A percentile compares a stretch with the other conserved stretches of the same genome.
Evolutionary conservation across 2,888 invertebrate genomes (phyloP).

Genomic region (Elysia crispata): DNA sequence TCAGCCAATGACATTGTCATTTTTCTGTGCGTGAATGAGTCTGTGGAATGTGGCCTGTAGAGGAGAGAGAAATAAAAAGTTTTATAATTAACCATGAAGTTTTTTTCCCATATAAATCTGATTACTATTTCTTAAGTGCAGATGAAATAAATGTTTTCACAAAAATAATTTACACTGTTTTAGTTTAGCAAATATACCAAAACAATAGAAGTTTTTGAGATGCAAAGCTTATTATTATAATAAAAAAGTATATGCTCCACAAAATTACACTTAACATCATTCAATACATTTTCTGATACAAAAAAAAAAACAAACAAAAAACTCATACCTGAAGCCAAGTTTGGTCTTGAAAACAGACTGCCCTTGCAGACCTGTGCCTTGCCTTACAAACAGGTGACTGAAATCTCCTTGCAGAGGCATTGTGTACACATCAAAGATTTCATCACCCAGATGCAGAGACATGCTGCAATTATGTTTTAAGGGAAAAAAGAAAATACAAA

Average conservation of each 20-base stretch:
- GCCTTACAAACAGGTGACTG: slow-evolving; percentile 97
- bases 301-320: no score
- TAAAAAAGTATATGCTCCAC: no score
- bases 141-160: no score
- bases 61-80: no score
- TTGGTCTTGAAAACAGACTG: slow-evolving; percentile 98
- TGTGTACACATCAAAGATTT: slow-evolving; percentile 98
- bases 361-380: slow-evolving; percentile 98
- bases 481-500: background rate
- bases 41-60: slow-evolving; percentile 95
- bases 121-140: no score
- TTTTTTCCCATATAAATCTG: no score
- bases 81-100: background rate
- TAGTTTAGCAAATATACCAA: no score
- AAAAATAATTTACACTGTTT: no score
- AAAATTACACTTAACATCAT: no score
- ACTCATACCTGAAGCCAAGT: slow-evolving; percentile 86
- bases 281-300: no score
- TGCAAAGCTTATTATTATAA: no score
- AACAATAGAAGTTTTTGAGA: no score
- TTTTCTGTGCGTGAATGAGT: slow-evolving; percentile 98
- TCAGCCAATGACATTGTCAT: slow-evolving; percentile 99
- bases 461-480: slow-evolving; percentile 81
- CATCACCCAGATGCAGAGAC: slow-evolving; percentile 96
- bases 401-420: slow-evolving; percentile 93